Evolutionary conservation across 2,797 vertebrate genomes (phyloP).

Genomic region (Thripadectes ignobilis): DNA sequence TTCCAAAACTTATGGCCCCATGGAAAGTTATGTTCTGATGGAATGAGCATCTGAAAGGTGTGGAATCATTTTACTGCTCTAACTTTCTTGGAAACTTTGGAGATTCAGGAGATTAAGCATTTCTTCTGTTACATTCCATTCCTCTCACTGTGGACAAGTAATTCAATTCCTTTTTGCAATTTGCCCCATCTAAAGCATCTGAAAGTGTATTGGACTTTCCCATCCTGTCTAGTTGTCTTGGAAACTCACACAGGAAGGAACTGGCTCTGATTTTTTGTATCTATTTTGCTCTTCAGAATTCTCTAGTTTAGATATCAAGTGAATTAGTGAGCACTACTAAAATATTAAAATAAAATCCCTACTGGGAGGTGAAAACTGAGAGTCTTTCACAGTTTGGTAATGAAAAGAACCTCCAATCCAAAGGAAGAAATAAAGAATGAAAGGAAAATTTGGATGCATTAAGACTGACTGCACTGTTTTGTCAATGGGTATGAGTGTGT

Average conservation of each 20-base stretch:
- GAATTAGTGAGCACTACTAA: neutral
- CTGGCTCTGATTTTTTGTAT: neutral
- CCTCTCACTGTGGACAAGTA: neutral
- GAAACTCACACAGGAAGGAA: conserved; percentile 18
- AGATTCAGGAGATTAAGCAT: neutral
- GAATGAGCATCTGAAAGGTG: neutral
- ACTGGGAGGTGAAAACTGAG: neutral
- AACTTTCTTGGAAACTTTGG: neutral
- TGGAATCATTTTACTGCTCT: neutral
- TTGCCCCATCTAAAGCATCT: neutral
- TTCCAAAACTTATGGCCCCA: neutral
- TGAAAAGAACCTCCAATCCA: neutral
- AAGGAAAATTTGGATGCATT: neutral
- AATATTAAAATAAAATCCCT: neutral
- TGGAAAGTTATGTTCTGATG: neutral
- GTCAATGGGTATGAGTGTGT: neutral
- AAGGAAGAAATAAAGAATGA: neutral
- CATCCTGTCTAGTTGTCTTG: conserved; percentile 47
- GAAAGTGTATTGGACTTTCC: neutral
- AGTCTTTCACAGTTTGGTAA: neutral
- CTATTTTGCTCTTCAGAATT: neutral
- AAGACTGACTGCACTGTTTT: neutral
- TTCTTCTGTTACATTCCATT: neutral
- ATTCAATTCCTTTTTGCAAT: neutral
- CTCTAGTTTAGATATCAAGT: neutral